Base-by-base conservation (phyloP, 2,888 invertebrate genomes). In the Ptychoptera contaminata region DNA sequence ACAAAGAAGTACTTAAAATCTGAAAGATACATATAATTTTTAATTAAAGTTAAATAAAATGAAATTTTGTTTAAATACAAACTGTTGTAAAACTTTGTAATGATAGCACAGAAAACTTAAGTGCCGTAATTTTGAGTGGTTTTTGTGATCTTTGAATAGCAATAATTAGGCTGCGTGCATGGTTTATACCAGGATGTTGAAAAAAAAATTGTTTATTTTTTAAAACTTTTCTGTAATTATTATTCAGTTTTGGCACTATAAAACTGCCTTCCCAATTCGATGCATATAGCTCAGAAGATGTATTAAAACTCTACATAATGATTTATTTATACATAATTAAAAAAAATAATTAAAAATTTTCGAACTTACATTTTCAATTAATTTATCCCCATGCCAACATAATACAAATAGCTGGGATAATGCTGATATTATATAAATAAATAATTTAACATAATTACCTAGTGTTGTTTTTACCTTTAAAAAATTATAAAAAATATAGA, bases 1-100 rank as follows among this genome's bases (percentile, higher is more conserved):
- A 63, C 56, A 63, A 55, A 7, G 65, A 65, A n/a, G 64, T 55
- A 40, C 65, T 62, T 2, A 65, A 43, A 40, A 65, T 62, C 62
- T 63, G 43, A 43, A 14, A 38, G 4, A 46, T 8, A 30, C 9
- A 3, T 32, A 32, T 7, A 32, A 32, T n/a, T 9, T 14, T 44
- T 23, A 15, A 31, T 31, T 5, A 31, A 31, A 31, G 8, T n/a
- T 32, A 23, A 36, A 35, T 23, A 11, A 35, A 16, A 7, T 11
- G 2, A 42, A 12, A 35, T 14, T 2, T 40, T 4, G 2, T 6
- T 14, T 14, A 16, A 4, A 34, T 16, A 31, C 47, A 31, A 48
- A 62, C 62, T 48, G 58, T 56, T 9, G 60, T 58, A 52, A 65
- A 65, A 12, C 60, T 63, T 51, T 60, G 58, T 23, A 63, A 48